Evolutionary conservation across 2,888 invertebrate species (phyloP), one percentile per base, ranked within the genome.

Genomic region (Drosophila sordidula): DNA sequence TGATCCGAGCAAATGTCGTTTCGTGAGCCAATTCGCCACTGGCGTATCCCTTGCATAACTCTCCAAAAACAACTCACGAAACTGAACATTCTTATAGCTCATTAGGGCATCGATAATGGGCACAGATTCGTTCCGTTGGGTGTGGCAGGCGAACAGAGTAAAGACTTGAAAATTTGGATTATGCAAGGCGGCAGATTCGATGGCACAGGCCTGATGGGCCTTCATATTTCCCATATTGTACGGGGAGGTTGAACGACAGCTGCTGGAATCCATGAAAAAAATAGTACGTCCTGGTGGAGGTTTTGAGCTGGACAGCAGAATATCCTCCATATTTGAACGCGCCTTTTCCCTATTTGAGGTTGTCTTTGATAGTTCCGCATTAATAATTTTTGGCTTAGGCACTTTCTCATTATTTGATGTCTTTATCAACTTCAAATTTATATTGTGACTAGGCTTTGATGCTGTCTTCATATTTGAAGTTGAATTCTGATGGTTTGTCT

Each of bases 231-330:
- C 3, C 51, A 78, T 42, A 11, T 72, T 56, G 52, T 61, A 72
- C 9, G 46, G 29, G 1, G 39, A 5, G 1, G 50, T 49, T 0
- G 26, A n/a, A 14, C 32, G 29, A 5, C 78, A 81, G 36, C 91
- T 91, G n/a, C 90, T 90, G 5, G 91, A 92, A 66, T 92, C 91
- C 45, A 92, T 91, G 62, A 92, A 92, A 68, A 92, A 92, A 65
- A 92, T 92, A 50, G 86, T 91, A 38, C 79, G 87, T 11, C 91
- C 91, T 3, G 82, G 78, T 6, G 55, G 69, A 2, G 92, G 92
- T 44, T 89, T 89, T 3, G 76, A 75, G 8, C 80, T 72, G 3
- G 85, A 76, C 34, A 81, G 42, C 29, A 92, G 61, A 4, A 92
- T 86, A 78, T 92, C 90, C 11, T 90, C 90, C 1, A 52, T 2